Base-by-base conservation (phyloP, 2,113 vertebrate genomes). In the Calidris pygmaea region DNA sequence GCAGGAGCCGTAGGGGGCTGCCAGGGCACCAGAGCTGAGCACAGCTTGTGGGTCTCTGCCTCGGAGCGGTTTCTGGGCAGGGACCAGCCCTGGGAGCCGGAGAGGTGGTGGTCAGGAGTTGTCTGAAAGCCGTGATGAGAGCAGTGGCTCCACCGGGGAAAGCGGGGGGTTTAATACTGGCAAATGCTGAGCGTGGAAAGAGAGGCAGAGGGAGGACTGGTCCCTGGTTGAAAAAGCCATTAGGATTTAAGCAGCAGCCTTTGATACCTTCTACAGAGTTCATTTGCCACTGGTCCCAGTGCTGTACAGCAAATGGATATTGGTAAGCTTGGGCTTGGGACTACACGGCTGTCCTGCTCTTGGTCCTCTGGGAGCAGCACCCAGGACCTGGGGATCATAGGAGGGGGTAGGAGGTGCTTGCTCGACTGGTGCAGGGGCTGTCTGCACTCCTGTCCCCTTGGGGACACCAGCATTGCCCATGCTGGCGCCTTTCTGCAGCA, bases 401-500 rank as follows among this genome's bases (percentile, higher is more conserved):
- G 29, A 71, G 12, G 8, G 19, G 22, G 41, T 19, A 20, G 12
- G 10, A 30, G 37, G 1, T 45, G 35, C 74, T 41, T 47, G 52
- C 41, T 50, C 1, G 2, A 23, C 27, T 48, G 67, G 20, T 21
- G 30, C 11, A 35, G 47, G 35, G 37, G 22, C 47, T 68, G 37
- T n/a, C 37, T 81, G 35, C 29, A 20, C 52, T 56, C 18, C 74
- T 5, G 2, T 32, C 6, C 34, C 45, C 32, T 43, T 47, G n/a
- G 21, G 78, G 35, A 35, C 39, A 45, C 1, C 3, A 60, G 23
- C 35, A 34, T 3, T 2, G 30, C 16, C 30, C 0, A 0, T 43
- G 45, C 56, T 56, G 32, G 19, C 10, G 50, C 34, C 14, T 67
- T 52, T 21, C 27, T 9, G 3, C 63, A 85, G 45, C 52, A 52